Percentiles rank a stretch among this genome's conserved stretches.
These are phyloP conservation scores for Lasioglossum albipes DNA, from an alignment of 1,140 invertebrate species.

Conservation along the genomic window DNA sequence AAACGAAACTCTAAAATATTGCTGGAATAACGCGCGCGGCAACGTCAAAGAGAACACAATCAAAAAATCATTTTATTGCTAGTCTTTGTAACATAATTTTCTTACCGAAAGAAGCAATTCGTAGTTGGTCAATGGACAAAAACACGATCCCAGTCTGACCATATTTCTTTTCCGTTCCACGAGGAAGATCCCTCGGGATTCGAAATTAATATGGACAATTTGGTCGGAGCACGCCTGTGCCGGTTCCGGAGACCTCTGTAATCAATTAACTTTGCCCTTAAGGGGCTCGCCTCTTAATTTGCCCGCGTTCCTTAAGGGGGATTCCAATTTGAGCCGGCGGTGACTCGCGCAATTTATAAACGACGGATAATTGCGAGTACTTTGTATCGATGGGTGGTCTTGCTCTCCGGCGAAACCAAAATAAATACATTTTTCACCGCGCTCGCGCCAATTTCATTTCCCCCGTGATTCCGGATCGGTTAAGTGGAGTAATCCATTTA, in stretches of 20 bases:
- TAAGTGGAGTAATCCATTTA: too few relatives aligned
- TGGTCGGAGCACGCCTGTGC: neutral
- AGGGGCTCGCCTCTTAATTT: neutral
- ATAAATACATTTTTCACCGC: neutral
- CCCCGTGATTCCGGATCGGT: too few relatives aligned
- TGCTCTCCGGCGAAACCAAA: neutral
- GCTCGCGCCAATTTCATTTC: neutral
- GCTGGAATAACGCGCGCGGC: too few relatives aligned
- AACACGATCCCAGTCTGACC: neutral
- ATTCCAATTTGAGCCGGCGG: neutral
- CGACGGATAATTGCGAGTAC: neutral
- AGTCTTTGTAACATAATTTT: too few relatives aligned
- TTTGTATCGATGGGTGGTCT: neutral
- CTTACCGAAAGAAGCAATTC: too few relatives aligned
- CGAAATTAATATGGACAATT: neutral
- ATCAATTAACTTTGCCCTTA: neutral
- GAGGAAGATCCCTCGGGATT: neutral
- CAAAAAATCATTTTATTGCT: too few relatives aligned
- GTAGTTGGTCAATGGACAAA: too few relatives aligned
- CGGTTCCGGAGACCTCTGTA: neutral
- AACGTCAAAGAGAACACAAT: too few relatives aligned
- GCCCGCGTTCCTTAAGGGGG: neutral
- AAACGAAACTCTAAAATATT: too few relatives aligned
- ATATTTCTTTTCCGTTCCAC: neutral
- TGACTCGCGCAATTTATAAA: conserved; percentile 11